Evolutionary conservation across 2,797 vertebrate genomes (phyloP).

Genomic region (Myiotriccus ornatus): DNA sequence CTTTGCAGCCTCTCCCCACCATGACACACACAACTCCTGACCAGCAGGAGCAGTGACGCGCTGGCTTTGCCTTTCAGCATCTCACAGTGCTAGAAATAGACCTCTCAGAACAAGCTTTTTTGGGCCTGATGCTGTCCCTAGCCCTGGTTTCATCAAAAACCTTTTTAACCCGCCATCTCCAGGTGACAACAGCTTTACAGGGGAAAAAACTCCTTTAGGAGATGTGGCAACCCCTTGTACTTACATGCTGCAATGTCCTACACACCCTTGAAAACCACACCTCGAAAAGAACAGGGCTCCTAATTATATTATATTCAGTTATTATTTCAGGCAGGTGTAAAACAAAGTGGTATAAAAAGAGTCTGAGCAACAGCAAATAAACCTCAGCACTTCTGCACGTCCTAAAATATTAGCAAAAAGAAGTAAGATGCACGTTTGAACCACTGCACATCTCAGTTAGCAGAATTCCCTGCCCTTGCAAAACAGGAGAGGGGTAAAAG

Average conservation of each 20-base stretch:
- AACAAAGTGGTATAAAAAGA: background rate
- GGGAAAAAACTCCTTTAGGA: background rate
- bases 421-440: background rate
- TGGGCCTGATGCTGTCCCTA: background rate
- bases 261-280: background rate
- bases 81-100: background rate
- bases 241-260: background rate
- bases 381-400: background rate
- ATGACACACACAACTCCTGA: fast-evolving
- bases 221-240: background rate
- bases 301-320: background rate
- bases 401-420: background rate
- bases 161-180: background rate
- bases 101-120: background rate
- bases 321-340: background rate
- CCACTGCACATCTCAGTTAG: background rate
- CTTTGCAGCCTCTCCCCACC: background rate
- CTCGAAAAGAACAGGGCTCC: background rate
- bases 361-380: background rate
- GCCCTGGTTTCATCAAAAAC: background rate
- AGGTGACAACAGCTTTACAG: background rate
- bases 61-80: background rate
- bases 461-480: background rate
- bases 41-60: background rate
- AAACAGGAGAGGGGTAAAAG: background rate